Evolutionary conservation across 1,140 invertebrate genomes (phyloP).

Genomic region (Drosophila parvula): DNA sequence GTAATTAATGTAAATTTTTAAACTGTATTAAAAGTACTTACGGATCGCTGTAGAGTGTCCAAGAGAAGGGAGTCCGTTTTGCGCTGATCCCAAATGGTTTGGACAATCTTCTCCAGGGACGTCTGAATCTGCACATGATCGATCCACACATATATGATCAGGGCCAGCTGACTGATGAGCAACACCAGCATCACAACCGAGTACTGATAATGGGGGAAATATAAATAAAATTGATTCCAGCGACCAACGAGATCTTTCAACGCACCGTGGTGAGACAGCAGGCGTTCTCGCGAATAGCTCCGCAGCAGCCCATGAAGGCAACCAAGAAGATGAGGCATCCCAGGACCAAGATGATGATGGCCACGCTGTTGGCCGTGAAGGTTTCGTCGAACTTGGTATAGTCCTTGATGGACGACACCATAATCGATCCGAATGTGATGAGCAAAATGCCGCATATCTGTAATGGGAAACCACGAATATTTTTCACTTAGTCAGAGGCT

Average conservation of each 20-base stretch:
- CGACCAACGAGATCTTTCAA: conserved; percentile 5
- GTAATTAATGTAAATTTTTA: neutral
- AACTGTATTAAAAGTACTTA: conserved; percentile 27
- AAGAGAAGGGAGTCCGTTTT: conserved; percentile 38
- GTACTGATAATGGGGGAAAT: conserved; percentile 85
- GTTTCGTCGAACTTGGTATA: conserved; percentile 84
- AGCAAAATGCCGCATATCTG: conserved; percentile 88
- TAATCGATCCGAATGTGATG: conserved; percentile 86
- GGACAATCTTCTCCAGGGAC: conserved; percentile 83
- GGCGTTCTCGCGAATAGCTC: conserved; percentile 91
- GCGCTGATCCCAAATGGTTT: conserved; percentile 75
- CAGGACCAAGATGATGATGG: conserved; percentile 88
- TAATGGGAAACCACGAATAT: conserved; percentile 21
- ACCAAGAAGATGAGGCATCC: conserved; percentile 90
- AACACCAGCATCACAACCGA: conserved; percentile 87
- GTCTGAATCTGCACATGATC: conserved; percentile 84
- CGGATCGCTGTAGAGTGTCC: conserved; percentile 68
- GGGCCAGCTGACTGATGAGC: conserved; percentile 87
- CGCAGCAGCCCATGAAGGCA: conserved; percentile 93
- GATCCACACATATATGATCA: conserved; percentile 86
- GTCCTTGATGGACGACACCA: conserved; percentile 85
- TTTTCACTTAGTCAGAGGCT: conserved; percentile 28
- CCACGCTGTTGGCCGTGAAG: conserved; percentile 85
- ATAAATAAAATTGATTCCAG: neutral
- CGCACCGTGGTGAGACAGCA: conserved; percentile 91